Evolutionary conservation across 2,797 vertebrate species (phyloP).

Genomic region (Arnoldichthys spilopterus): DNA sequence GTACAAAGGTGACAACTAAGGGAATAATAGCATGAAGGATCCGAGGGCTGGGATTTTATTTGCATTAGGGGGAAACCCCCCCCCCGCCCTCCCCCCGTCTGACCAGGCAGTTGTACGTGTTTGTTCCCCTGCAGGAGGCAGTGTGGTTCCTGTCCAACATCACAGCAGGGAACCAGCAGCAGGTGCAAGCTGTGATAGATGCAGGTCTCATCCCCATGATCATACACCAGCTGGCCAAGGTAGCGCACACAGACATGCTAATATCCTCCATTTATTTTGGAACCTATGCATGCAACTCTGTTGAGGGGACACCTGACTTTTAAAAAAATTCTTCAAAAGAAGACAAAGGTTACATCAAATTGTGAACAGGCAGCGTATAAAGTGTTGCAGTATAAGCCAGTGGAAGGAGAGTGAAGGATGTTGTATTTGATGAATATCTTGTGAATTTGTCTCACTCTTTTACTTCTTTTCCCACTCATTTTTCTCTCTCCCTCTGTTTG

Average conservation of each 20-base stretch:
- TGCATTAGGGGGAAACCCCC: not conserved
- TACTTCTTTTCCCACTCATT: not conserved
- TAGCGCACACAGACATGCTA: conserved; percentile 63
- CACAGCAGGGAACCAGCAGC: conserved; percentile 99
- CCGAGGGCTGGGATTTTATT: conserved; percentile 15
- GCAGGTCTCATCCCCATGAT: conserved; percentile 98
- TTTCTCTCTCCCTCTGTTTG: not conserved
- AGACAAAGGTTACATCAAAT: not conserved
- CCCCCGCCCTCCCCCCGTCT: too few relatives aligned
- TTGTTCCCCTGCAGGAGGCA: conserved; percentile 85
- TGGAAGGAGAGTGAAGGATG: not conserved
- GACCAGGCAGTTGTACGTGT: conserved; percentile 22
- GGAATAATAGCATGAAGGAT: too few relatives aligned
- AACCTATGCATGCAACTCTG: not conserved
- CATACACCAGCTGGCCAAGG: conserved; percentile 98
- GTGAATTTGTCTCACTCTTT: too few relatives aligned
- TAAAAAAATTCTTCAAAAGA: too few relatives aligned
- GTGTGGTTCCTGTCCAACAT: conserved; percentile 99
- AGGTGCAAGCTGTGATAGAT: conserved; percentile 98
- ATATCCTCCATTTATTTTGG: not conserved
- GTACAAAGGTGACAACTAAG: too few relatives aligned
- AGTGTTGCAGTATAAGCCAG: not conserved
- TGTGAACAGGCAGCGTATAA: not conserved
- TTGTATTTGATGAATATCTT: not conserved
- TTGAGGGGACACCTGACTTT: not conserved